Percentiles rank a stretch among this genome's conserved stretches.
phyloP scores from a whole-genome alignment of 2,888 invertebrate species.

The Meteorus colon region DNA sequence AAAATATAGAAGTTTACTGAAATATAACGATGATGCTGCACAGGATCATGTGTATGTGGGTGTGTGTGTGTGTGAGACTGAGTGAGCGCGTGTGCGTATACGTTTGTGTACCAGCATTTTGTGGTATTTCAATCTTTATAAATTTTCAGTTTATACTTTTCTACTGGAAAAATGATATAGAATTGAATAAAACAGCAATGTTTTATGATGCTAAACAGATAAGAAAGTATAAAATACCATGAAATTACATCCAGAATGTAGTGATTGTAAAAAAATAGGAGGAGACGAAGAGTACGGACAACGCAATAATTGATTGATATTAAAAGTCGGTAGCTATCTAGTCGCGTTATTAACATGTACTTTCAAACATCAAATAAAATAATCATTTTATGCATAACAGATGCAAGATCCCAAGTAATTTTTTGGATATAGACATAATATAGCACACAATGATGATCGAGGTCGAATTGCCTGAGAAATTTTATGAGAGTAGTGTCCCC shows the following conservation, averaged over 20 bases:
- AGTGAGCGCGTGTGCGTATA: no score
- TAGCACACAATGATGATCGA: neutral
- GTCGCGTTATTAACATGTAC: slow-evolving; percentile 69
- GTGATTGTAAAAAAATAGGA: slow-evolving; percentile 5
- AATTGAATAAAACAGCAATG: no score
- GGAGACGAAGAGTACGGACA: slow-evolving; percentile 8
- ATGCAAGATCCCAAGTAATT: neutral
- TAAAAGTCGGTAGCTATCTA: slow-evolving; percentile 67
- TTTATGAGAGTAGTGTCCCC: slow-evolving; percentile 16
- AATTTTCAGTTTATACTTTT: neutral
- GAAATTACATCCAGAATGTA: neutral
- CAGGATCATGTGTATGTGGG: no score
- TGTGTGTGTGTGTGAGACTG: no score
- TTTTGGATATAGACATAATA: neutral
- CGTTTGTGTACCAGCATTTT: no score
- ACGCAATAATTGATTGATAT: slow-evolving; percentile 27
- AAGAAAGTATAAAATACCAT: neutral
- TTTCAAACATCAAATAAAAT: slow-evolving; percentile 66
- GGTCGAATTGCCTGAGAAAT: slow-evolving; percentile 24
- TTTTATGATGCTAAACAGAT: neutral
- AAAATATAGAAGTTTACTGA: neutral
- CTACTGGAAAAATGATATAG: neutral
- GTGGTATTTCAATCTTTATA: no score
- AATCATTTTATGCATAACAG: slow-evolving; percentile 10
- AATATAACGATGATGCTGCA: no score